Percentiles rank a stretch among this genome's conserved stretches.
Evolutionary conservation across 2,113 vertebrate genomes (phyloP).

Genomic region (Pandion haliaetus): DNA sequence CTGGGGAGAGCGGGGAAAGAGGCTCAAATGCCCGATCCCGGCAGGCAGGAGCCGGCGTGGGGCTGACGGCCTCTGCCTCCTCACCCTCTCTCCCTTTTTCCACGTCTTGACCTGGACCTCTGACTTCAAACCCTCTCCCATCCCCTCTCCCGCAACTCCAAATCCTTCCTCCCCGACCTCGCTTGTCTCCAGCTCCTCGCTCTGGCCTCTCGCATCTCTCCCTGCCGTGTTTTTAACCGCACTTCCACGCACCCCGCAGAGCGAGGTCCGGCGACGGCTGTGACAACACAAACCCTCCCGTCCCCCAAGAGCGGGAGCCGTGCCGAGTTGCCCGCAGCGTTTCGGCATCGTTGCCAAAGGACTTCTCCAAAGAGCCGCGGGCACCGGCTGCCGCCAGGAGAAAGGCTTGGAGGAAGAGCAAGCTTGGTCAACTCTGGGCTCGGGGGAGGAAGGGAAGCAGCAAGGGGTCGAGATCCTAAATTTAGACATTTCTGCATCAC

Average conservation of each 20-base stretch:
- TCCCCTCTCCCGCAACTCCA: background rate
- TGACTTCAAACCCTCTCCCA: background rate
- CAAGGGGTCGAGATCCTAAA: background rate
- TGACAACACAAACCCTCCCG: background rate
- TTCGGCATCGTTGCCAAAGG: background rate
- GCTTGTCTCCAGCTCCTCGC: too few relatives aligned
- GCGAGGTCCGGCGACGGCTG: background rate
- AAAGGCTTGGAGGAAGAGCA: background rate
- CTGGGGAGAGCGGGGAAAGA: background rate
- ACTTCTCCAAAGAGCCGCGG: background rate
- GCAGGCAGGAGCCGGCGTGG: background rate
- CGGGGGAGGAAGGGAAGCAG: background rate
- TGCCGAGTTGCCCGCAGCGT: background rate
- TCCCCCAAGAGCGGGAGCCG: background rate
- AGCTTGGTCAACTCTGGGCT: too few relatives aligned
- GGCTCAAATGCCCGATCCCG: background rate
- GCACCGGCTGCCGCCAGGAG: background rate
- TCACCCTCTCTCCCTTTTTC: background rate
- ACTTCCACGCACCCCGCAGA: background rate
- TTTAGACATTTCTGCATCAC: too few relatives aligned
- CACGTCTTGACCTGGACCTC: background rate
- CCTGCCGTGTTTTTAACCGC: too few relatives aligned
- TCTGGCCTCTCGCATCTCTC: too few relatives aligned
- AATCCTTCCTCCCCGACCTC: background rate
- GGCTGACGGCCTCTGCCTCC: background rate